Base-by-base conservation (phyloP, 2,113 vertebrate genomes). In the Macquaria ambigua region DNA sequence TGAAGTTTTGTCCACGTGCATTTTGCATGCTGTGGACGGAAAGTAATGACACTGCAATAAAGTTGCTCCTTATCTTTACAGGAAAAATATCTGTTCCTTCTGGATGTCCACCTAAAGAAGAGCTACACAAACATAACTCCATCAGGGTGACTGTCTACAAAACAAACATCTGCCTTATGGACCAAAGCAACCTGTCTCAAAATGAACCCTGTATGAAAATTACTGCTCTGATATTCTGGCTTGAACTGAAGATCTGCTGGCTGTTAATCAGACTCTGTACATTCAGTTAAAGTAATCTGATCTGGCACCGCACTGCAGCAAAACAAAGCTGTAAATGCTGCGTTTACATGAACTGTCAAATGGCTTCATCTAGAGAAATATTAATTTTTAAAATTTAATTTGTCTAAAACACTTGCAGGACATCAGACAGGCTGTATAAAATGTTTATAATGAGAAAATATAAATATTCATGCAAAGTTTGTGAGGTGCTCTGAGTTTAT, bases 41-140 rank as follows among this genome's bases (percentile, higher is more conserved):
- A 12, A 46, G 4, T 79, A 41, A 80, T 74, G 20, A 66, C 69
- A 39, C 25, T 28, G 48, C 39, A 77, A 61, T 88, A 73, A 85
- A 58, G 6, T 15, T 79, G 2, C 55, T 79, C 10, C 55, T 93
- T 93, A 76, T 93, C 79, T 85, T 58, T 61, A 37, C 88, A 95
- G 94, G 87, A 93, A 56, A 80, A 80, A 91, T 43, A 84, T 55
- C 1, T 95, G 94, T 72, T 86, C 83, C 39, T 93, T 95, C 78
- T 83, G 87, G 79, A 67, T 11, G 10, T 50, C 69, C 23, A 18
- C 0, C 59, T 90, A 73, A 87, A 59, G 37, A 84, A 55, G 31
- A 64, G 23, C 81, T 2, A 15, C 59, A 84, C 20, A 80, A 67
- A 78, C 55, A 74, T 4, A 37, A 31, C 28, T 71, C 28, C 37